Evolutionary conservation across 2,113 vertebrate species (phyloP).

Genomic region (Anarhynchus alexandrinus): DNA sequence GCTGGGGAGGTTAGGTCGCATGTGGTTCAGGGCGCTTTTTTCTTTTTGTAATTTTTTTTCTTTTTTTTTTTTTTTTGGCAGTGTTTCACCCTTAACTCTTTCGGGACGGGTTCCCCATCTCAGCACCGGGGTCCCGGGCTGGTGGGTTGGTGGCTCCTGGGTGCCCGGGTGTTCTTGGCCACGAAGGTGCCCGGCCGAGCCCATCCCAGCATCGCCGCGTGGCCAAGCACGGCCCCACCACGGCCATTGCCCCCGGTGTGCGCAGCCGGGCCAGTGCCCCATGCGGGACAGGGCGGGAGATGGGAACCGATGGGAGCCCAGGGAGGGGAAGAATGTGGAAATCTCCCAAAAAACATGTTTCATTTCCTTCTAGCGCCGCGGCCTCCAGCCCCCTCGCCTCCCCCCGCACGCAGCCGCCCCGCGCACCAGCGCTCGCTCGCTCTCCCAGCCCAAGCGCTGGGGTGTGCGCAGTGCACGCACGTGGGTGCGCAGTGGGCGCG

Average conservation of each 20-base stretch:
- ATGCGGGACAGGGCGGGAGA: rapidly evolving
- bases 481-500: rapidly evolving
- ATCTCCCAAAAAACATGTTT: not conserved
- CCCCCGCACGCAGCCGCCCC: not conserved
- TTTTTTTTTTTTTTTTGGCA: not conserved
- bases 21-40: slow-evolving; percentile 56
- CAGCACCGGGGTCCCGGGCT: not conserved
- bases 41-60: not conserved
- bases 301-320: not conserved
- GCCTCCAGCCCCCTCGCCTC: not conserved
- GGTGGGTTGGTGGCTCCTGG: not conserved
- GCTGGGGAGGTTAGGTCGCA: slow-evolving; percentile 61
- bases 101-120: not conserved
- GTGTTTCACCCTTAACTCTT: slow-evolving; percentile 49
- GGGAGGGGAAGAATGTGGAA: not conserved
- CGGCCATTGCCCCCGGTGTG: rapidly evolving
- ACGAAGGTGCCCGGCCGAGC: rapidly evolving
- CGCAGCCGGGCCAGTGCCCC: not conserved
- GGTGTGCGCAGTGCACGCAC: not conserved
- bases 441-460: not conserved
- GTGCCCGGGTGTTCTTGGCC: not conserved
- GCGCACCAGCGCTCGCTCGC: not conserved
- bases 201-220: rapidly evolving
- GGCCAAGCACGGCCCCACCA: not conserved
- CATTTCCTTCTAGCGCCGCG: not conserved